phyloP scores from a whole-genome alignment of 2,113 vertebrate species.

The Cyrtonyx montezumae region DNA sequence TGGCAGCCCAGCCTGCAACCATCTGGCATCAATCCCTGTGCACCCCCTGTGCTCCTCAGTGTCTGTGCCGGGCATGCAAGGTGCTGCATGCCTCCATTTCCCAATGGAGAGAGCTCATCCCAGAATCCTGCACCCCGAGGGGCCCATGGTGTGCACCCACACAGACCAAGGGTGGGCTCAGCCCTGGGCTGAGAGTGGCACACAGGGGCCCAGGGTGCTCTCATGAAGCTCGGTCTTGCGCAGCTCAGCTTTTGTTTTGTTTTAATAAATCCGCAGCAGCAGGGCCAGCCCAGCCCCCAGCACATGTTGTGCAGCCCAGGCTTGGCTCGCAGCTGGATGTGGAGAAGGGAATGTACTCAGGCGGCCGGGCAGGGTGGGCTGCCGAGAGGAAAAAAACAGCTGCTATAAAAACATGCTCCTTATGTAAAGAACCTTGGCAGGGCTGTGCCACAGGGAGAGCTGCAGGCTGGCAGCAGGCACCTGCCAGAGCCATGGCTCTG shows the following conservation, averaged over 20 bases:
- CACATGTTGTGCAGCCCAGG: not conserved
- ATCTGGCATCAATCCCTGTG: no score
- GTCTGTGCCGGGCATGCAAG: not conserved
- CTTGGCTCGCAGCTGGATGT: not conserved
- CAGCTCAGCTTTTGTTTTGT: conserved; percentile 56
- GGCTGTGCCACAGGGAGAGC: accelerated
- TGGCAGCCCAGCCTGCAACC: not conserved
- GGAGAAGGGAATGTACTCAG: conserved; percentile 26
- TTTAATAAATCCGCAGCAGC: not conserved
- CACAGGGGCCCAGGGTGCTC: not conserved
- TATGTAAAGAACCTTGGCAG: conserved; percentile 37
- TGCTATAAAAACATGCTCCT: not conserved
- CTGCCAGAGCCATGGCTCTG: not conserved
- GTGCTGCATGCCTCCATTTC: not conserved
- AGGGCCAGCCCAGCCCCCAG: not conserved
- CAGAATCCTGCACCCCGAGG: accelerated
- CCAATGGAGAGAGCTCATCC: not conserved
- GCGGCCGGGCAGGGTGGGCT: not conserved
- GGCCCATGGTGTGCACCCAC: not conserved
- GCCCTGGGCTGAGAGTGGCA: not conserved
- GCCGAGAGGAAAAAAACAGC: not conserved
- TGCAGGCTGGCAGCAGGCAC: not conserved
- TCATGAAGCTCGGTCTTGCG: not conserved
- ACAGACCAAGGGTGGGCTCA: not conserved
- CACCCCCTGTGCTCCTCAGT: not conserved